Evolutionary conservation across 2,113 vertebrate species (phyloP).

Genomic region (Tragelaphus imberbis): DNA sequence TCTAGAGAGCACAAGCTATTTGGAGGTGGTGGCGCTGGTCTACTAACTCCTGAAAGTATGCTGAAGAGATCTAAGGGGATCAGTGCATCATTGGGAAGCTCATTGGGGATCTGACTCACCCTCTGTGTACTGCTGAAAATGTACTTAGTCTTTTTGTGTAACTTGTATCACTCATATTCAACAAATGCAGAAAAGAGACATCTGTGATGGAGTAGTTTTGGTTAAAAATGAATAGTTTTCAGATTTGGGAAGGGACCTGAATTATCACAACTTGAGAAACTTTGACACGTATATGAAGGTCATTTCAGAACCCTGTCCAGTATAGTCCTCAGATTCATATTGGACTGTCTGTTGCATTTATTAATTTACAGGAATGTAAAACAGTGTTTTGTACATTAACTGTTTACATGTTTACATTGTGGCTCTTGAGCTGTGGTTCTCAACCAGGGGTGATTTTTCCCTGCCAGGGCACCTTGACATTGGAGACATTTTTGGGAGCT

Average conservation of each 20-base stretch:
- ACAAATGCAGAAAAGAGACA: not conserved
- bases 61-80: not conserved
- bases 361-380: not conserved
- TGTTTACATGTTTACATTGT: not conserved
- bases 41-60: not conserved
- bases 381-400: not conserved
- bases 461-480: not conserved
- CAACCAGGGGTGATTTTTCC: not conserved
- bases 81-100: not conserved
- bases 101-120: not conserved
- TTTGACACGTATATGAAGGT: not conserved
- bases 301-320: not conserved
- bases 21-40: not conserved
- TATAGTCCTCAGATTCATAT: not conserved
- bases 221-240: constrained; percentile 4
- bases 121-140: not conserved
- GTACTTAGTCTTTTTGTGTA: not conserved
- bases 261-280: not conserved
- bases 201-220: not conserved
- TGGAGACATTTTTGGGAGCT: not conserved
- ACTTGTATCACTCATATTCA: not conserved
- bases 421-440: constrained; percentile 35
- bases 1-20: not conserved
- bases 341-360: not conserved
- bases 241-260: not conserved